Conservation (phyloP, 2,113 vertebrate genomes). For the Cynopterus brachyotis region DNA sequence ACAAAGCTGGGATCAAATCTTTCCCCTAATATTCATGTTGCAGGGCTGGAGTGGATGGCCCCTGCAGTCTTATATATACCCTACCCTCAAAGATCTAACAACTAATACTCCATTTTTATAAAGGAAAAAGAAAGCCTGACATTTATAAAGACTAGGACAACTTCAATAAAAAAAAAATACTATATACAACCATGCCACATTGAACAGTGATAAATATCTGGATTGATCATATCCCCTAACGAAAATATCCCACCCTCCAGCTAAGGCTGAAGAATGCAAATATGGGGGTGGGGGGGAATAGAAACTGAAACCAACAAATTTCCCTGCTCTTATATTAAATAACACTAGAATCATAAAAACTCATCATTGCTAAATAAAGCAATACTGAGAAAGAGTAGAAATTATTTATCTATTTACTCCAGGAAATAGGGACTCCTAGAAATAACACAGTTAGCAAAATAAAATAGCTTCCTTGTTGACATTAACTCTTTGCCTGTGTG, state of each 20-base stretch:
- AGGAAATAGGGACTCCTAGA: not conserved
- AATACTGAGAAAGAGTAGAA: not conserved
- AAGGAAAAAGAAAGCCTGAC: not conserved
- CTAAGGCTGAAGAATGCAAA: not conserved
- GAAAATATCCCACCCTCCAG: not conserved
- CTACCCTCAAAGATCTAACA: not conserved
- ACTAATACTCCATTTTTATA: not conserved
- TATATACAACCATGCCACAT: rapidly evolving
- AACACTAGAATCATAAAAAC: not conserved
- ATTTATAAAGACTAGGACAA: not conserved
- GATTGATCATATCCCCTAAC: not conserved
- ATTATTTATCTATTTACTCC: not conserved
- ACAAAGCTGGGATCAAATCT: not conserved
- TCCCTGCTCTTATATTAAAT: not conserved
- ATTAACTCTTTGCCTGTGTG: not conserved
- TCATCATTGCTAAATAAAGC: not conserved
- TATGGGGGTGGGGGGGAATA: not conserved
- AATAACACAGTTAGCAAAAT: not conserved
- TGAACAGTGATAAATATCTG: rapidly evolving
- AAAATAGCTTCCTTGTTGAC: not conserved
- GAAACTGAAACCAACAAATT: not conserved
- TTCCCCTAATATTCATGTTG: not conserved
- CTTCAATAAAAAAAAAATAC: not conserved
- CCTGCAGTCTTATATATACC: not conserved
- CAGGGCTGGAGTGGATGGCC: not conserved